These are phyloP conservation scores for Gonioctena quinquepunctata DNA, from an alignment of 1,140 invertebrate genomes.

Conservation along the genomic window DNA sequence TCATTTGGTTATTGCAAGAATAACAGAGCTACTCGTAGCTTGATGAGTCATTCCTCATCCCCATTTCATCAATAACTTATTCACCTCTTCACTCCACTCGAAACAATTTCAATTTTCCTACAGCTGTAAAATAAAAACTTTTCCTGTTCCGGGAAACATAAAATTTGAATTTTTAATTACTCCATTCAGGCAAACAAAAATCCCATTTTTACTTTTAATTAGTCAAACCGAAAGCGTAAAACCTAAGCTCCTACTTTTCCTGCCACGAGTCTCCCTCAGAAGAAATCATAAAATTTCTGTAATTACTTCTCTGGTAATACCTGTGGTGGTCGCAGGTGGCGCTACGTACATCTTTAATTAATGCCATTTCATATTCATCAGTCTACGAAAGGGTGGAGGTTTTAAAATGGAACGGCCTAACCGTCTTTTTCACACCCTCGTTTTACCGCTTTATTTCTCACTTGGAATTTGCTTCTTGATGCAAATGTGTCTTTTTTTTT, in stretches of 20 bases:
- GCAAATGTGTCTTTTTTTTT: too few relatives aligned
- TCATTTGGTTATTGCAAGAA: too few relatives aligned
- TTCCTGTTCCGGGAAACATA: conserved; percentile 35
- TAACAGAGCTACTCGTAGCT: too few relatives aligned
- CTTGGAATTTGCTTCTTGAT: too few relatives aligned
- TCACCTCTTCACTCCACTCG: not conserved
- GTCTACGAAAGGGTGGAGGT: conserved; percentile 32
- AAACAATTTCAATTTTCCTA: conserved; percentile 1
- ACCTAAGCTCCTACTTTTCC: conserved; percentile 18
- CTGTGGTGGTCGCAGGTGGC: conserved; percentile 52
- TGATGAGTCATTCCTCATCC: too few relatives aligned
- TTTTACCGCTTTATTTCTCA: not conserved
- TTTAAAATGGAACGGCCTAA: too few relatives aligned
- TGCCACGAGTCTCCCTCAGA: conserved; percentile 39
- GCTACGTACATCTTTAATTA: conserved; percentile 53
- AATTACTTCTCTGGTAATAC: conserved; percentile 53
- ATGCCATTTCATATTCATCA: conserved; percentile 56
- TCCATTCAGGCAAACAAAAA: conserved; percentile 53
- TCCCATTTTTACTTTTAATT: conserved; percentile 57
- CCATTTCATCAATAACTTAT: conserved; percentile 5
- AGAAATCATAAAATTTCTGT: conserved; percentile 55
- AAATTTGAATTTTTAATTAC: conserved; percentile 54
- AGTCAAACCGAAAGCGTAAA: conserved; percentile 34
- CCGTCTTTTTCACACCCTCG: not conserved
- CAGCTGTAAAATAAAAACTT: conserved; percentile 24